phyloP scores from a whole-genome alignment of 2,797 vertebrate species.

The Hipposideros larvatus region DNA sequence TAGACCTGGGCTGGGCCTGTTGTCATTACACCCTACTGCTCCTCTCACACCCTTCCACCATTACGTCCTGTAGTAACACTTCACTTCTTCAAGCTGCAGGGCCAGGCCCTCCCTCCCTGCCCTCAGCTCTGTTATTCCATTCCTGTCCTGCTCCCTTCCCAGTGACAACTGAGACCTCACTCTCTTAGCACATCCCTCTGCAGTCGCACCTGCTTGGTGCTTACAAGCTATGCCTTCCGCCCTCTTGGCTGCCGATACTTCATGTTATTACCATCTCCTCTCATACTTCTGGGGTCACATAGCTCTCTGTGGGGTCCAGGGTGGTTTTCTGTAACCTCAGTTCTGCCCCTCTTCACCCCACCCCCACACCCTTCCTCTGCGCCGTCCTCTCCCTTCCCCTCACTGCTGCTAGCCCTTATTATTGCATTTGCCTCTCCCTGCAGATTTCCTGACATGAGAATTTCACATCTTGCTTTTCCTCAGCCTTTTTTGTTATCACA shows the following conservation, averaged over 20 bases:
- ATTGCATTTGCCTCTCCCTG: background rate
- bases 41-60: slow-evolving; percentile 50
- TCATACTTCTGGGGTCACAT: background rate
- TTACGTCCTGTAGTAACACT: slow-evolving; percentile 72
- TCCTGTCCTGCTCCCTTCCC: background rate
- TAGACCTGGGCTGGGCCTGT: background rate
- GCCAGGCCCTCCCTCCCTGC: background rate
- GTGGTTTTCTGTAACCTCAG: background rate
- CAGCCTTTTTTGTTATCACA: slow-evolving; percentile 4
- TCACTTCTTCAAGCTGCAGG: slow-evolving; percentile 12
- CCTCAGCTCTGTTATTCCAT: background rate
- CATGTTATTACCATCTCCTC: background rate
- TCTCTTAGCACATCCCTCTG: background rate
- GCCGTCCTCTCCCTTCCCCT: background rate
- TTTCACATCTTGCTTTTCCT: slow-evolving; percentile 24
- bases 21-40: slow-evolving; percentile 36
- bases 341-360: background rate
- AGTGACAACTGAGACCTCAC: background rate
- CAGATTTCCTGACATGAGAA: slow-evolving; percentile 8
- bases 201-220: background rate
- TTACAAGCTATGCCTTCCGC: background rate
- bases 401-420: background rate
- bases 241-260: background rate
- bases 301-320: background rate
- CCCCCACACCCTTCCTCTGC: background rate